Base-by-base conservation (phyloP, 2,888 invertebrate genomes). In the Megaustenia siamemsis region DNA sequence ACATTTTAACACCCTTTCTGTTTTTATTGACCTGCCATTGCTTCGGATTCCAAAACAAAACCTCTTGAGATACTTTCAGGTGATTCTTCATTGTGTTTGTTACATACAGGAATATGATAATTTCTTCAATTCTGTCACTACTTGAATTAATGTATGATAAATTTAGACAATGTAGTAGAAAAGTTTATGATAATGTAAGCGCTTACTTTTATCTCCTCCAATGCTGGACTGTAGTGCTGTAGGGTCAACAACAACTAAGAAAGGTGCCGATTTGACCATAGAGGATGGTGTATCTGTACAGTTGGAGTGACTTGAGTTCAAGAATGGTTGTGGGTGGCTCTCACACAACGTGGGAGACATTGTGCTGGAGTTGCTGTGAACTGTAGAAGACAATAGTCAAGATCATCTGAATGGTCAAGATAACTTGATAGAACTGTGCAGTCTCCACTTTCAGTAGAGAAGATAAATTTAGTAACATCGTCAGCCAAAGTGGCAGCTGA, bases 201-300 rank as follows among this genome's bases (percentile, higher is more conserved):
- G 69, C 83, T 71, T 60, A 83, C 83, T 83, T 15, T 53, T 66
- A 24, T 71, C 77, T n/a, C 78, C 83, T 24, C 75, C 66, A 32
- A 4, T 56, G 49, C n/a, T 45, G 28, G 45, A n/a, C 40, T 79
- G 84, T 43, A 84, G 45, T 35, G 63, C 43, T 15, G 73, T 12
- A n/a, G 84, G 66, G n/a, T 84, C 80, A n/a, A 84, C 32, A 10
- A 84, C 71, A 10, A 84, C 63, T 53, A 84, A 69, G 56, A 84
- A 79, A 53, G 80, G 84, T 15, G 53, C 21, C 8, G 49, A n/a
- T 53, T 4, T 24, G 49, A 53, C 28, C 21, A 28, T 40, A 49
- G 53, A 28, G 32, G 68, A 35, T 21, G 28, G n/a, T 24, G 53
- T 32, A 32, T 66, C 83, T 43, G 49, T 15, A 12, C 10, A 38